Percentiles rank a stretch among this genome's conserved stretches.
Conservation (phyloP, 2,797 vertebrate species). For the Pseudotriccus pelzelni region DNA sequence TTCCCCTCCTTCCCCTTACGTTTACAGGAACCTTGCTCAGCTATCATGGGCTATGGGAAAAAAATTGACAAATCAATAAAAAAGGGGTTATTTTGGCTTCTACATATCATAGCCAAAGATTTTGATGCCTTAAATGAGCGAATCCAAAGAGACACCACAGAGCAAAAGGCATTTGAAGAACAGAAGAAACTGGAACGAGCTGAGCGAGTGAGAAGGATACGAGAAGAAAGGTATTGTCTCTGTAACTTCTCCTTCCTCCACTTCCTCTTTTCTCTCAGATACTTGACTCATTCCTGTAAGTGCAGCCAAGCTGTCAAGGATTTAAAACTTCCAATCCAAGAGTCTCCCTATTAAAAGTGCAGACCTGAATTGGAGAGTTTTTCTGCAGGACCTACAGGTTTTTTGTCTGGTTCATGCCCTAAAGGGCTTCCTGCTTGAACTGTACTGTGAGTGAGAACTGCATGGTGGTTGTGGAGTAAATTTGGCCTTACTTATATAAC, state of each 20-base stretch:
- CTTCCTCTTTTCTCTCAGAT: neutral
- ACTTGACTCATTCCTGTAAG: neutral
- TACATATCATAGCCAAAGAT: conserved; percentile 91
- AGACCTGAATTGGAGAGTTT: neutral
- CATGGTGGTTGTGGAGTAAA: neutral
- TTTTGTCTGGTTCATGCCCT: neutral
- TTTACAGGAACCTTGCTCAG: conserved; percentile 91
- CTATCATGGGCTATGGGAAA: conserved; percentile 88
- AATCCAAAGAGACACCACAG: conserved; percentile 88
- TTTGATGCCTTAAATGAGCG: conserved; percentile 91
- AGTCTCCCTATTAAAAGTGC: neutral
- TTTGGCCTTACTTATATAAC: neutral
- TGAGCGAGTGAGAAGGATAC: conserved; percentile 84
- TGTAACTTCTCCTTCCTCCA: neutral
- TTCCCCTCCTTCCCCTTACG: neutral
- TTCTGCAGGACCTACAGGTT: neutral
- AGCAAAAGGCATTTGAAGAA: conserved; percentile 88
- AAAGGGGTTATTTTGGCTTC: conserved; percentile 91
- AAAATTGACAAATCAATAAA: conserved; percentile 95
- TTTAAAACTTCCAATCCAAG: neutral
- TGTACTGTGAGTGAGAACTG: neutral
- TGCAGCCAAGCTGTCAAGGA: neutral
- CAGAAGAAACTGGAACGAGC: conserved; percentile 89
- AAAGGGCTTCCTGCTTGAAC: neutral
- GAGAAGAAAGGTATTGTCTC: conserved; percentile 85